These are phyloP conservation scores for Condylura cristata DNA, from an alignment of 2,113 vertebrate species.

Conservation along the genomic window DNA sequence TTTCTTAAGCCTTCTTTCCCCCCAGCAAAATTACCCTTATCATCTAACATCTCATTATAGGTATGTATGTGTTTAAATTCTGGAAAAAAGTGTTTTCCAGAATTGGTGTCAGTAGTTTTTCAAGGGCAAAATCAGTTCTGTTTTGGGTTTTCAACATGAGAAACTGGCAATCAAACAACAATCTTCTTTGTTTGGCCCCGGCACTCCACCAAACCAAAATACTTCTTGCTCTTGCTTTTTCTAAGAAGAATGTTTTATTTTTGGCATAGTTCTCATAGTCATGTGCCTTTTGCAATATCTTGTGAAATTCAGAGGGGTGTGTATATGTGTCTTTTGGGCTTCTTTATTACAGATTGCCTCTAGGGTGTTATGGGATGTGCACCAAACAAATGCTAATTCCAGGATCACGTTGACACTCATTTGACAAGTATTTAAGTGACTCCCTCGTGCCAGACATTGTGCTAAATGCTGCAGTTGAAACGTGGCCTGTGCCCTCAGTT, in stretches of 20 bases:
- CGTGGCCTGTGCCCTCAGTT: neutral
- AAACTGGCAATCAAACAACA: neutral
- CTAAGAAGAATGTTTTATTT: conserved; percentile 28
- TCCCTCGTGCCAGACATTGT: neutral
- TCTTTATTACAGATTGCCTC: neutral
- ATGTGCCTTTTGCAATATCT: neutral
- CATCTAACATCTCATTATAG: neutral
- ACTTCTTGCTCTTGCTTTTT: neutral
- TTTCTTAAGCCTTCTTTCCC: neutral
- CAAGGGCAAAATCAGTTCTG: neutral
- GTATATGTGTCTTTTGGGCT: neutral
- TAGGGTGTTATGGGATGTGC: neutral
- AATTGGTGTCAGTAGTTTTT: neutral
- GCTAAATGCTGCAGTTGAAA: neutral
- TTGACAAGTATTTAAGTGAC: neutral
- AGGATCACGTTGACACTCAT: neutral
- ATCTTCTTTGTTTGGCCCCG: conserved; percentile 2
- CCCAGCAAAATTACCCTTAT: neutral
- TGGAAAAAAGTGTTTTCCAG: neutral
- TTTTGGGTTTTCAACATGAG: conserved; percentile 13
- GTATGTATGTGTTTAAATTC: neutral
- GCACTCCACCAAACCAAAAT: conserved; percentile 23
- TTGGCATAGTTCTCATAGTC: neutral
- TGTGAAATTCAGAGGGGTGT: neutral
- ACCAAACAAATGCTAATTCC: neutral